Base-by-base conservation (phyloP, 1,140 invertebrate genomes). In the Contarinia nasturtii region DNA sequence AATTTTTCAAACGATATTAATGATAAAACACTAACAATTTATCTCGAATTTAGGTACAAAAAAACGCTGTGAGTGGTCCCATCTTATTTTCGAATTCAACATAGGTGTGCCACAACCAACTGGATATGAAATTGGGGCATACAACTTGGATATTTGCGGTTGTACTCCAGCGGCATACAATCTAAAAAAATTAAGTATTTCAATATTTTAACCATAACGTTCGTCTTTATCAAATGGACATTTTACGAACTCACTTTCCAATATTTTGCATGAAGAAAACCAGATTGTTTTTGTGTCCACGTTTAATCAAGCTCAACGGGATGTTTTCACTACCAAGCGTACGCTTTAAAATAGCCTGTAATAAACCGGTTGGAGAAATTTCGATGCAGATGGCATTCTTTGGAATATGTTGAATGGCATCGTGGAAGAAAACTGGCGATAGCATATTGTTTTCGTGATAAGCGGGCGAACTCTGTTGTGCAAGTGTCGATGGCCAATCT, bases 381-480 rank as follows among this genome's bases (percentile, higher is more conserved):
- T 77, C 76, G 50, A 84, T 82, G 0, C 79, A 74, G 45, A 93
- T 67, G 0, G 88, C 80, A 61, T 91, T 80, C 40, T 69, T 65
- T 0, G 86, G 87, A 19, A 95, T 76, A 43, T 82, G 66, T 11
- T 70, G 66, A 1, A 84, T 65, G 1, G 81, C 82, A 63, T 92
- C 86, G 55, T 91, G 81, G 56, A 94, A 94, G 1, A 89, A 65
- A 0, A 94, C 89, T 15, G 85, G 77, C 51, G 64, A 77, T 40
- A 91, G 62, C 5, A 94, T 65, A 63, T 95, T 96, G 58, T 95
- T 93, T 0, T 88, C 89, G 56, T 91, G 86, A 58, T 97, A 97
- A 53, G 89, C 84, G 3, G 90, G 80, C 0, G 87, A 93, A 0
- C 80, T 89, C 10, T 74, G 57, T 46, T 75, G 69, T 1, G 81